phyloP scores from a whole-genome alignment of 92 coral and sea anemone species.

The Actinernus sp. region DNA sequence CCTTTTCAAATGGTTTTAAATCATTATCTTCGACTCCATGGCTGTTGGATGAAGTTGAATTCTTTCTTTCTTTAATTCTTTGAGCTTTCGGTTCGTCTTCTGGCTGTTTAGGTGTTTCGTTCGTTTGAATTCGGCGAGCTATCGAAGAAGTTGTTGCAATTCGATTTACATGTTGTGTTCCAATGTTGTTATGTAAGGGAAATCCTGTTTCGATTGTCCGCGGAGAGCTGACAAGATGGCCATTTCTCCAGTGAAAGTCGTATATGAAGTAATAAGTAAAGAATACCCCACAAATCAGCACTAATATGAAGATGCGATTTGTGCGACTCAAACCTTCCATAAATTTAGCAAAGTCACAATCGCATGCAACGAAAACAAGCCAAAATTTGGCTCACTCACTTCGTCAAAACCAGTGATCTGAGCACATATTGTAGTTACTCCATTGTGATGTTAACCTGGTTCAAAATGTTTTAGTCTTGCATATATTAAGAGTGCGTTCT shows the following conservation, averaged over 20 bases:
- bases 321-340: conserved; percentile 59
- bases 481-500: background rate
- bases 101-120: background rate
- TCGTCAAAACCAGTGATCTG: too few relatives aligned
- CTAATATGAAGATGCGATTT: conserved; percentile 53
- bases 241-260: conserved; percentile 35
- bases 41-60: background rate
- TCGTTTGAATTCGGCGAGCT: background rate
- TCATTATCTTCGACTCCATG: background rate
- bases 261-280: conserved; percentile 40
- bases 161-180: background rate
- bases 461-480: background rate
- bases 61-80: background rate
- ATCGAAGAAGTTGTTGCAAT: background rate
- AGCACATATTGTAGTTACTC: background rate
- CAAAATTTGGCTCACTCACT: background rate
- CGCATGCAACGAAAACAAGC: conserved; percentile 10
- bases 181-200: background rate
- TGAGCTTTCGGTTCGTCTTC: background rate
- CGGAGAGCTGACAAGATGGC: conserved; percentile 10
- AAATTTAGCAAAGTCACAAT: conserved; percentile 33
- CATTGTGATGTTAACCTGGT: conserved; percentile 1
- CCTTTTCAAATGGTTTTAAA: background rate
- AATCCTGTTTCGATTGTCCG: background rate
- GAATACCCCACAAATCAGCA: conserved; percentile 33